Conservation (phyloP, 2,888 invertebrate species). For the Hedya salicella region DNA sequence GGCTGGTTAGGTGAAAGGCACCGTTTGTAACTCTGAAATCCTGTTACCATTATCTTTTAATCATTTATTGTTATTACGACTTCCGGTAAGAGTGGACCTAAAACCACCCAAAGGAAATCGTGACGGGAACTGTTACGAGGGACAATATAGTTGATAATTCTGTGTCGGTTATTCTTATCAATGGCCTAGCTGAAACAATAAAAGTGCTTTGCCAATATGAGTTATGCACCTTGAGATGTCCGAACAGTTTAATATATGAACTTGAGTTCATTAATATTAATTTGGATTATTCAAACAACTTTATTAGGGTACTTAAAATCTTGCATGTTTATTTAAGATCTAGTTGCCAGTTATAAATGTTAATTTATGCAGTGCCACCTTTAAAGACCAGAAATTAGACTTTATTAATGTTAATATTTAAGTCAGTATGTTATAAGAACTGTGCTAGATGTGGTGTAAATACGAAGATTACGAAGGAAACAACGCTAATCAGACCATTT, state of each 20-base stretch:
- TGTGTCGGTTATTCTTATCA: conserved; percentile 3
- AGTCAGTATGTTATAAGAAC: background rate
- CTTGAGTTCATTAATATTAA: conserved; percentile 25
- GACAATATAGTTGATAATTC: conserved; percentile 7
- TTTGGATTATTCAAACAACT: conserved; percentile 20
- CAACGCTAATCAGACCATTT: conserved; percentile 4
- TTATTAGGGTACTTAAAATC: conserved; percentile 26
- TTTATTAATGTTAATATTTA: background rate
- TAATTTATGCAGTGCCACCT: background rate
- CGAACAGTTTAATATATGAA: conserved; percentile 17
- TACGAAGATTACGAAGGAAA: conserved; percentile 7
- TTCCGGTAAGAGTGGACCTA: conserved; percentile 18
- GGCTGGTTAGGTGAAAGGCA: conserved; percentile 13
- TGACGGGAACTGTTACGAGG: conserved; percentile 18
- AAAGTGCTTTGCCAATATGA: conserved; percentile 1
- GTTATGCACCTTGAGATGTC: conserved; percentile 27
- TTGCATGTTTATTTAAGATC: background rate
- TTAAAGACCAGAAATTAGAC: background rate
- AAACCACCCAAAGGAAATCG: conserved; percentile 21
- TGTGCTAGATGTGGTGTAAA: background rate
- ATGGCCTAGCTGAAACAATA: conserved; percentile 14
- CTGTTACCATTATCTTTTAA: conserved; percentile 31
- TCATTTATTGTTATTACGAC: conserved; percentile 28
- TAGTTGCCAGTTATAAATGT: background rate
- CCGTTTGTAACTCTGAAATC: conserved; percentile 12